Percentiles rank a stretch among this genome's conserved stretches.
Evolutionary conservation across 35 echinoderm and acorn worm species (phyloP).

Genomic region (Strongylocentrotus purpuratus): DNA sequence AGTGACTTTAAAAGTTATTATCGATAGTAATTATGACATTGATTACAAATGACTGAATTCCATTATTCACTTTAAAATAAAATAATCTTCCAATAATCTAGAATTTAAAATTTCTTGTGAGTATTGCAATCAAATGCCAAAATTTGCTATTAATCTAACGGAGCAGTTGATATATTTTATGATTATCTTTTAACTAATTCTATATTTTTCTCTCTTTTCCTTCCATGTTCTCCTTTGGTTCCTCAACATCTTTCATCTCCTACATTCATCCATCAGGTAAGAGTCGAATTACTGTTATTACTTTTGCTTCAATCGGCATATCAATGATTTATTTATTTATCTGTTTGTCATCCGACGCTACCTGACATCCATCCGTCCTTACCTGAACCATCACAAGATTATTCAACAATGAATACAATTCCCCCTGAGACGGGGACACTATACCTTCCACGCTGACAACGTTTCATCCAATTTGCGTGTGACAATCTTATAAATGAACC

Average conservation of each 20-base stretch:
- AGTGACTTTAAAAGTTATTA: no score
- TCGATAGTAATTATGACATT: no score
- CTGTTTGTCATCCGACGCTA: not conserved
- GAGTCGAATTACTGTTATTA: not conserved
- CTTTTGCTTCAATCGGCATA: not conserved
- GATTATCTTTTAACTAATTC: not conserved
- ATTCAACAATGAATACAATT: not conserved
- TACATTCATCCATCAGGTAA: not conserved
- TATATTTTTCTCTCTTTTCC: not conserved
- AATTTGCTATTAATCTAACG: no score
- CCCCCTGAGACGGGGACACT: not conserved
- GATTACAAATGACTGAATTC: no score
- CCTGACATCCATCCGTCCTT: not conserved
- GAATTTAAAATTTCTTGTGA: no score
- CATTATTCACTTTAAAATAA: no score
- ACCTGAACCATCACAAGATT: conserved; percentile 1
- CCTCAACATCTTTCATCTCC: not conserved
- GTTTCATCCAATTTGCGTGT: not conserved
- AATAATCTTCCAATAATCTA: no score
- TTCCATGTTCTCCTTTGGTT: not conserved
- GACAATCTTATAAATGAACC: not conserved
- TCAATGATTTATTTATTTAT: not conserved
- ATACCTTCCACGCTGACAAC: not conserved
- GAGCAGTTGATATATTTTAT: no score
- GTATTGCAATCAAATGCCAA: no score